A percentile compares a stretch with the other conserved stretches of the same genome.
Evolutionary conservation across 2,888 invertebrate species (phyloP).

Genomic region (Choristoneura rosaceana): DNA sequence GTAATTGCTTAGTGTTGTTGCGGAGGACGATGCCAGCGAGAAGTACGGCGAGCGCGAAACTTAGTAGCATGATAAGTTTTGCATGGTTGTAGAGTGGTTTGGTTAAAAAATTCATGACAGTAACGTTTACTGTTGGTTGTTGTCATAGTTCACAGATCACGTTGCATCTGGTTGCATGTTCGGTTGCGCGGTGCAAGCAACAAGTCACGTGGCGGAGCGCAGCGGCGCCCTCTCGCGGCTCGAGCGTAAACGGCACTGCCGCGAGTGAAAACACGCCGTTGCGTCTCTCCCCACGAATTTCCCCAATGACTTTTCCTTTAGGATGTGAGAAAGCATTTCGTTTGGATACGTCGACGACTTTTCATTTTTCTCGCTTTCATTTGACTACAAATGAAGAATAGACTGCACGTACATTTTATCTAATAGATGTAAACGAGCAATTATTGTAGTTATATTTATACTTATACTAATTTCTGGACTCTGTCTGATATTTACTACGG

Average conservation of each 20-base stretch:
- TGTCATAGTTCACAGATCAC: constrained; percentile 57
- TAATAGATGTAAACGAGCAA: no score
- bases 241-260: constrained; percentile 79
- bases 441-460: no score
- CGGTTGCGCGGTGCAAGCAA: constrained; percentile 61
- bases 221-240: constrained; percentile 82
- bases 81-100: constrained; percentile 74
- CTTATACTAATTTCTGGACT: no score
- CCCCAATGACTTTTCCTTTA: constrained; percentile 79
- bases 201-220: constrained; percentile 75
- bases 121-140: constrained; percentile 44
- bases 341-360: constrained; percentile 60
- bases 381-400: neutral
- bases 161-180: constrained; percentile 65
- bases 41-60: constrained; percentile 68
- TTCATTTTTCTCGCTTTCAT: neutral
- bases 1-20: constrained; percentile 62
- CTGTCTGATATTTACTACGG: no score
- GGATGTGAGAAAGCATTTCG: constrained; percentile 68
- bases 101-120: constrained; percentile 78
- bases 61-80: constrained; percentile 71
- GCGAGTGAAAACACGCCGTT: constrained; percentile 74
- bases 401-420: neutral
- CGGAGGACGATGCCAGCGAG: constrained; percentile 71
- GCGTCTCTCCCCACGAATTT: constrained; percentile 83